Percentiles rank a stretch among this genome's conserved stretches.
Conservation (phyloP, 1,140 invertebrate genomes). For the Drosophila nannoptera region DNA sequence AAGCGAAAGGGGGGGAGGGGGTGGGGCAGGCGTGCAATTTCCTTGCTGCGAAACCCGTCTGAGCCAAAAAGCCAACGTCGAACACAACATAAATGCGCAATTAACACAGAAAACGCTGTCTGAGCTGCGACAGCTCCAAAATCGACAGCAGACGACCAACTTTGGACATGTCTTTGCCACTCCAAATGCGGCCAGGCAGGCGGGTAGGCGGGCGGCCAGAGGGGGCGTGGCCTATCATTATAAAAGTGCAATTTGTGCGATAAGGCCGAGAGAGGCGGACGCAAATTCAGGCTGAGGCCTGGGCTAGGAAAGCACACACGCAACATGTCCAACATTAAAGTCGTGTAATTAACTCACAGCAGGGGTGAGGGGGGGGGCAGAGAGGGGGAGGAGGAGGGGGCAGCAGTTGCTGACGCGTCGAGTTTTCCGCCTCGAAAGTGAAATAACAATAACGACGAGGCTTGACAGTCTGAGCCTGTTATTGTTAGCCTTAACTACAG, state of each 20-base stretch:
- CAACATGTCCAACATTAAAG: slow-evolving; percentile 54
- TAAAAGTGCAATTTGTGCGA: slow-evolving; percentile 70
- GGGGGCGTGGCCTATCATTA: slow-evolving; percentile 56
- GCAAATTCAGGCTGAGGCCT: background rate
- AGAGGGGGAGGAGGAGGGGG: background rate
- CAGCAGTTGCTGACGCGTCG: background rate
- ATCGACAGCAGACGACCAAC: slow-evolving; percentile 3
- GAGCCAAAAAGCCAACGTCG: slow-evolving; percentile 40
- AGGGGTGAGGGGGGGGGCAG: slow-evolving; percentile 50
- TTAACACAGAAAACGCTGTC: slow-evolving; percentile 54
- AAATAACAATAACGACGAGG: slow-evolving; percentile 47
- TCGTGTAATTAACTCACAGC: slow-evolving; percentile 77
- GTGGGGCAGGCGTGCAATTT: slow-evolving; percentile 32
- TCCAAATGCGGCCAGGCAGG: background rate
- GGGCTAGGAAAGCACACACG: slow-evolving; percentile 31
- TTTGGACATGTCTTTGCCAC: slow-evolving; percentile 20
- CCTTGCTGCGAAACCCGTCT: slow-evolving; percentile 53
- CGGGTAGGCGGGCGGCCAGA: background rate
- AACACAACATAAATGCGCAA: slow-evolving; percentile 49
- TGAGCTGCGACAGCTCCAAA: slow-evolving; percentile 29
- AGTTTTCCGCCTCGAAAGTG: slow-evolving; percentile 23
- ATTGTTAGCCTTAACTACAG: slow-evolving; percentile 66
- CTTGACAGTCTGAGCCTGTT: slow-evolving; percentile 51
- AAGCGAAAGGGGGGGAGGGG: background rate
- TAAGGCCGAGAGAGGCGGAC: slow-evolving; percentile 38